A percentile compares a stretch with the other conserved stretches of the same genome.
phyloP scores from a whole-genome alignment of 2,888 invertebrate genomes.

The Phania funesta region DNA sequence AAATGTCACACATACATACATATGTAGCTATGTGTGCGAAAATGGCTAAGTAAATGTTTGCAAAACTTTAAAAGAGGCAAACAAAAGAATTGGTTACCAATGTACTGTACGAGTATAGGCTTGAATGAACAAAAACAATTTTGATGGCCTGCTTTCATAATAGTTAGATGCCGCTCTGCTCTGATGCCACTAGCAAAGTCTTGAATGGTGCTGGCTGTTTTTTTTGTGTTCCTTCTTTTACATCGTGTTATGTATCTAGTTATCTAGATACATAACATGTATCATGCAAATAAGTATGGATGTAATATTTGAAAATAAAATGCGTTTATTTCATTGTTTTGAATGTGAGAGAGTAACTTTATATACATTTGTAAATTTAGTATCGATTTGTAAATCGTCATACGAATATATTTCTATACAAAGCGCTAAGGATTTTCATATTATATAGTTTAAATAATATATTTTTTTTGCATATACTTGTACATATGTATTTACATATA shows the following conservation, averaged over 20 bases:
- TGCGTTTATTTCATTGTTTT: too few relatives aligned
- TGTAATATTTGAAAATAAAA: too few relatives aligned
- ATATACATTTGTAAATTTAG: too few relatives aligned
- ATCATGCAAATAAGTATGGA: too few relatives aligned
- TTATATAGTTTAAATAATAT: too few relatives aligned
- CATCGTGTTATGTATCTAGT: neutral
- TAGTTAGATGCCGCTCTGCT: slow-evolving; percentile 28
- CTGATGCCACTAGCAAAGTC: neutral
- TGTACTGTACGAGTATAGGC: slow-evolving; percentile 51
- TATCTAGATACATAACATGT: too few relatives aligned
- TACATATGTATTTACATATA: too few relatives aligned
- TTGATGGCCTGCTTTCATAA: slow-evolving; percentile 48
- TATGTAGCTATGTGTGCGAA: neutral
- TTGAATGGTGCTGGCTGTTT: neutral
- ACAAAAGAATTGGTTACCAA: slow-evolving; percentile 33
- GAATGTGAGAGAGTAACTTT: too few relatives aligned
- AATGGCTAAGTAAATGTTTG: neutral
- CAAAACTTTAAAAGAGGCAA: slow-evolving; percentile 10
- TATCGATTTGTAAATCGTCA: too few relatives aligned
- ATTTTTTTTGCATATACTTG: too few relatives aligned
- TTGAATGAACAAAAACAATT: slow-evolving; percentile 54
- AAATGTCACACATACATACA: neutral
- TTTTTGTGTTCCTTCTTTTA: neutral
- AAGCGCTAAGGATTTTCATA: too few relatives aligned
- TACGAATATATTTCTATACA: too few relatives aligned